Evolutionary conservation across 2,113 vertebrate genomes (phyloP).

Genomic region (Spizaetus ornatus): DNA sequence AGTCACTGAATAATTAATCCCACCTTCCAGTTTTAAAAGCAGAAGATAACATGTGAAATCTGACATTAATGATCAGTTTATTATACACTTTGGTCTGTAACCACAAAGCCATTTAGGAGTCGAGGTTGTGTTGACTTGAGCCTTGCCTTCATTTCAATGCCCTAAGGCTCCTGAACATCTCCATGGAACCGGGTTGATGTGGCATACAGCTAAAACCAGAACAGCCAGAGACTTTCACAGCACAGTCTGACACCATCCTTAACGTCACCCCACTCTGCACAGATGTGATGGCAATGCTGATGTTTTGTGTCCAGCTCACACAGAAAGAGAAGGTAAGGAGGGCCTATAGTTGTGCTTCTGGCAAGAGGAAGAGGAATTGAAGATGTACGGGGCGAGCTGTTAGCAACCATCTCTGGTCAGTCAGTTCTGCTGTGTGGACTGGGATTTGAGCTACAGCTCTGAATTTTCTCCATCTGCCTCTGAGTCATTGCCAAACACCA

Average conservation of each 20-base stretch:
- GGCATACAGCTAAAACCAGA: neutral
- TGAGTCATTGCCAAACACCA: neutral
- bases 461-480: neutral
- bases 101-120: neutral
- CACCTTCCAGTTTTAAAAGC: neutral
- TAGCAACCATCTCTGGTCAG: neutral
- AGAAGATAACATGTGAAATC: neutral
- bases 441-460: neutral
- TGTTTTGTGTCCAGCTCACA: neutral
- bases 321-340: neutral
- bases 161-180: neutral
- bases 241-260: rapidly evolving
- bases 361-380: neutral
- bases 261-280: neutral
- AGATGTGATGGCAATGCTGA: neutral
- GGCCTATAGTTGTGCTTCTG: neutral
- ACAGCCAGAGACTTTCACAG: neutral
- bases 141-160: neutral
- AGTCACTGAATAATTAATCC: neutral
- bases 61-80: neutral
- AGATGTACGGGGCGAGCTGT: neutral
- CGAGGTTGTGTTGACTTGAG: neutral
- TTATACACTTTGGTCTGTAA: neutral
- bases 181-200: rapidly evolving
- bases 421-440: neutral